Conservation (phyloP, 2,113 vertebrate genomes). For the Prinia subflava region DNA sequence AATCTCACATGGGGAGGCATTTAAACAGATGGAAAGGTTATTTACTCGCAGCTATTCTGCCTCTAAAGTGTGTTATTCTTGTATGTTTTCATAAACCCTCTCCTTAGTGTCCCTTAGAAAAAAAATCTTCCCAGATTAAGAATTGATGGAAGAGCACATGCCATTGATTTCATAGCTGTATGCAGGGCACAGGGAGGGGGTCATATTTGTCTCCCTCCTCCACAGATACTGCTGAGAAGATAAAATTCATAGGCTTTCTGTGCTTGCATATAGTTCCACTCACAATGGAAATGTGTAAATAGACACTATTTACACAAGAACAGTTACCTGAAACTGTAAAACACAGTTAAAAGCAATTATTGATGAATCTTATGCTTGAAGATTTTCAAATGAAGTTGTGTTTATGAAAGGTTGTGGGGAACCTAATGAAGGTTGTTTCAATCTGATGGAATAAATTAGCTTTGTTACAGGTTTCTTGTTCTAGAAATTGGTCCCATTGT, state of each 20-base stretch:
- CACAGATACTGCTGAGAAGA: neutral
- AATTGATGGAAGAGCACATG: neutral
- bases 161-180: neutral
- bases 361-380: conserved; percentile 23
- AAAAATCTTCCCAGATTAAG: neutral
- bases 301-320: conserved; percentile 4
- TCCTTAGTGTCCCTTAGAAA: neutral
- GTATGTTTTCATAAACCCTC: neutral
- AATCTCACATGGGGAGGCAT: neutral
- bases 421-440: conserved; percentile 24
- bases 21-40: neutral
- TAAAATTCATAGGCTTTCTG: neutral
- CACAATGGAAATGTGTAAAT: neutral
- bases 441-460: conserved; percentile 44
- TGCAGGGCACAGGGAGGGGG: neutral
- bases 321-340: conserved; percentile 5
- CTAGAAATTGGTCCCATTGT: conserved; percentile 39
- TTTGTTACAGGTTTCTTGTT: conserved; percentile 22
- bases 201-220: neutral
- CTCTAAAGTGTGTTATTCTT: neutral
- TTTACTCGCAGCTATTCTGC: neutral
- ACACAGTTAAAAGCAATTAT: conserved; percentile 18
- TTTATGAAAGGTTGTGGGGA: conserved; percentile 12
- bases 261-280: neutral
- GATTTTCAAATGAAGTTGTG: conserved; percentile 29